These are phyloP conservation scores for Melinopterus prodromus DNA, from an alignment of 2,888 invertebrate species.

Conservation along the genomic window DNA sequence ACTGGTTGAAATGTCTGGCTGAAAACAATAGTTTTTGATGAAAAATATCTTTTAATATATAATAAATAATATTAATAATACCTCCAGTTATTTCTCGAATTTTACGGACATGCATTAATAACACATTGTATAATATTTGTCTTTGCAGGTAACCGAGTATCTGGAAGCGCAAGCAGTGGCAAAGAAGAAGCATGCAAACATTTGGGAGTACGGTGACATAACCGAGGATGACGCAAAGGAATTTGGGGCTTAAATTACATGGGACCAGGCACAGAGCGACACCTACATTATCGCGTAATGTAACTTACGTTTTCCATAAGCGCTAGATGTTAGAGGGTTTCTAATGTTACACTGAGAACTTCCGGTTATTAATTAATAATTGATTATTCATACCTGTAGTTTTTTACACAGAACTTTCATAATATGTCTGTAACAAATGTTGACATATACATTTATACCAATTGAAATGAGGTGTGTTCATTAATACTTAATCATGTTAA, in stretches of 20 bases:
- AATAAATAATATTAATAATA: too few species aligned
- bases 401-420: slow-evolving; percentile 30
- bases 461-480: slow-evolving; percentile 30
- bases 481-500: slow-evolving; percentile 11
- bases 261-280: slow-evolving; percentile 39
- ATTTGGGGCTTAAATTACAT: slow-evolving; percentile 62
- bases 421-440: slow-evolving; percentile 42
- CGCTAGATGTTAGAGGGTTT: slow-evolving; percentile 35
- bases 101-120: too few species aligned
- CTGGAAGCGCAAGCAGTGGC: slow-evolving; percentile 86
- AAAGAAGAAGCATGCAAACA: slow-evolving; percentile 83
- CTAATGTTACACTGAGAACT: slow-evolving; percentile 33
- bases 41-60: too few species aligned
- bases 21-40: too few species aligned
- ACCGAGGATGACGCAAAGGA: slow-evolving; percentile 89
- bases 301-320: slow-evolving; percentile 38
- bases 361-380: slow-evolving; percentile 26
- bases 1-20: too few species aligned
- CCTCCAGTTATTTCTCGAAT: too few species aligned
- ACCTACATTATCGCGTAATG: slow-evolving; percentile 35
- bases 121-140: slow-evolving; percentile 34
- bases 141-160: slow-evolving; percentile 76
- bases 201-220: slow-evolving; percentile 99
- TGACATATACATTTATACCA: slow-evolving; percentile 45
- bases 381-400: slow-evolving; percentile 30